Evolutionary conservation across 2,113 vertebrate species (phyloP), one percentile per base, ranked within the genome.

Genomic region (Chaenocephalus aceratus): DNA sequence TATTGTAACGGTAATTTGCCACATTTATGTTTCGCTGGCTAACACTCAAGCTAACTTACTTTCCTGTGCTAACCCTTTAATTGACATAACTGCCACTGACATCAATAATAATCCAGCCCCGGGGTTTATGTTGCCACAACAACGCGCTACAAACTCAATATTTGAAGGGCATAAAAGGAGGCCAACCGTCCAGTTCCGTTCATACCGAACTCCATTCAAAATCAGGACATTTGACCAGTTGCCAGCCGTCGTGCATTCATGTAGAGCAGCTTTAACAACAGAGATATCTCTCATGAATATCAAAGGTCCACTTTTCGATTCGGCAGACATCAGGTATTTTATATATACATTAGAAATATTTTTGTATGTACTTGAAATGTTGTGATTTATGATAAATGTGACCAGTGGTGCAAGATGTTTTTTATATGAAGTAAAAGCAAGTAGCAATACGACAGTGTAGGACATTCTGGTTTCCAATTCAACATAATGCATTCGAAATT

Each of bases 101-200:
- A 84, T 90, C 89, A 15, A 82, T 88, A 30, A 46, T 48, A 21
- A 79, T 92, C 44, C 46, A 18, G 83, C 93, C 77, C 4, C 13
- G 16, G 79, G 91, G 83, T 60, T 13, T 5, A 1, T 61, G 84
- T 84, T 91, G 79, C 72, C 83, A 89, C 87, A 79, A 80, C 87
- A 89, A 87, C 86, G 10, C 13, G 61, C 23, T 10, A 0, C 60
- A 14, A 15, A 45, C 61, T 88, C 89, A 46, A 78, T 88, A 69
- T 67, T n/a, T 93, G 81, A 93, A 94, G 91, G 92, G 18, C 89
- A 87, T 12, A 51, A 54, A 56, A 53, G 0, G 61, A 88, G 82
- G 80, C 7, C 82, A 85, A 3, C 13, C 11, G 48, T 26, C 4
- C 3, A 3, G 10, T 1, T 14, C 12, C 16, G 21, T 21, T 21